These are phyloP conservation scores for Synergus laeviventris DNA, from an alignment of 2,888 invertebrate genomes.

Conservation along the genomic window DNA sequence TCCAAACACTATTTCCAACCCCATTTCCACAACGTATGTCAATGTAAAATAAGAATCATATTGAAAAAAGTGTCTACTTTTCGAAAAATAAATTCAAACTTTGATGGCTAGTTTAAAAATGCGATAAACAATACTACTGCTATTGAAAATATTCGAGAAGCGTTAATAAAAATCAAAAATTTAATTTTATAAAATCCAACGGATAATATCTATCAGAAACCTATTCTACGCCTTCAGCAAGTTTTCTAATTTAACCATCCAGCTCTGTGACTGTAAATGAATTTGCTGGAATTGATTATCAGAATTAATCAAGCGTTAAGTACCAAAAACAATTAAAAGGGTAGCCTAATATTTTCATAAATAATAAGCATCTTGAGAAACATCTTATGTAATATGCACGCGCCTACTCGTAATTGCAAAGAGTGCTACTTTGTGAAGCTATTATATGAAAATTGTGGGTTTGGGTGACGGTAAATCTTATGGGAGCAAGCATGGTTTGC, in stretches of 20 bases:
- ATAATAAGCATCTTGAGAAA: constrained; percentile 14
- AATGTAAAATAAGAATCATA: no score
- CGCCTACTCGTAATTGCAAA: constrained; percentile 16
- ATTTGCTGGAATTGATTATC: constrained; percentile 21
- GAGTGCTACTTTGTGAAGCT: constrained; percentile 28
- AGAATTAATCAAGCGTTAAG: not conserved
- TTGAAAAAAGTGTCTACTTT: no score
- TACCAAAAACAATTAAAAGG: constrained; percentile 22
- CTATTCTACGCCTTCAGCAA: constrained; percentile 7
- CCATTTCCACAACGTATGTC: no score
- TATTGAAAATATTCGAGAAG: no score
- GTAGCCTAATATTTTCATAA: constrained; percentile 13
- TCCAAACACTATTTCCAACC: no score
- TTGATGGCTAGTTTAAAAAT: no score
- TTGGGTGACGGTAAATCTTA: constrained; percentile 32
- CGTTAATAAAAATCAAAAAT: no score
- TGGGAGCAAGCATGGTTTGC: constrained; percentile 32
- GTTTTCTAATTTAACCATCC: not conserved
- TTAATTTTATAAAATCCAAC: no score
- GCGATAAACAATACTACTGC: no score
- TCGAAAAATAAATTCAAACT: no score
- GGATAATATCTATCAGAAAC: not conserved
- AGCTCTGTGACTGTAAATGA: constrained; percentile 9
- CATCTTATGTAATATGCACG: constrained; percentile 7
- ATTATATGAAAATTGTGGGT: constrained; percentile 38